phyloP scores from a whole-genome alignment of 2,888 invertebrate species.

The Oasisia sp. region DNA sequence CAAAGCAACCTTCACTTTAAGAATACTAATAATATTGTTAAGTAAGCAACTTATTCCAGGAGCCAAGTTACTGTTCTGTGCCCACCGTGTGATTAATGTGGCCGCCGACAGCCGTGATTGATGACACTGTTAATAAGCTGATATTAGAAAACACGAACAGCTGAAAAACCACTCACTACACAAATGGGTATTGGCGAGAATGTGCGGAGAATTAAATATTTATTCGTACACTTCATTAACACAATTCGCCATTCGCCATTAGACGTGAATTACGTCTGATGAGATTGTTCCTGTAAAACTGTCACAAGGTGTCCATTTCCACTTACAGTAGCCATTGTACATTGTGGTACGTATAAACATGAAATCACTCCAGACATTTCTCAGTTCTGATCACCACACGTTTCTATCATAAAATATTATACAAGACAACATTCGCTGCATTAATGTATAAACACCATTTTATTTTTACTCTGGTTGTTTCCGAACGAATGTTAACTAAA shows the following conservation, averaged over 20 bases:
- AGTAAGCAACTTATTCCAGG: not conserved
- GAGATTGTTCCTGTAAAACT: not conserved
- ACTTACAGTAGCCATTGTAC: not conserved
- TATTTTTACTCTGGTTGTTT: not conserved
- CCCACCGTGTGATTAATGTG: not conserved
- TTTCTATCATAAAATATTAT: not conserved
- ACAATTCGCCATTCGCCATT: not conserved
- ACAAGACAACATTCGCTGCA: not conserved
- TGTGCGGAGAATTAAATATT: not conserved
- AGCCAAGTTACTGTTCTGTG: not conserved
- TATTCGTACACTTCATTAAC: not conserved
- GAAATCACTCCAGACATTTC: not conserved
- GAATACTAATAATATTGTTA: not conserved
- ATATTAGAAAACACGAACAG: constrained; percentile 9
- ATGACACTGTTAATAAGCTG: not conserved
- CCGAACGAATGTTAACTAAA: not conserved
- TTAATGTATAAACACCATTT: not conserved
- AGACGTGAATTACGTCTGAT: not conserved
- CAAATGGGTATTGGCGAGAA: not conserved
- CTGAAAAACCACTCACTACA: not conserved
- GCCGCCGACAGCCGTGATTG: not conserved
- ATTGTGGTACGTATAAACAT: not conserved
- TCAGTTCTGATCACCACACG: not conserved
- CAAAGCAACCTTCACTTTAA: not conserved
- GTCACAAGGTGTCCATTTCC: not conserved